Conservation (phyloP, 2,797 vertebrate genomes). For the Alfaro cultratus region DNA sequence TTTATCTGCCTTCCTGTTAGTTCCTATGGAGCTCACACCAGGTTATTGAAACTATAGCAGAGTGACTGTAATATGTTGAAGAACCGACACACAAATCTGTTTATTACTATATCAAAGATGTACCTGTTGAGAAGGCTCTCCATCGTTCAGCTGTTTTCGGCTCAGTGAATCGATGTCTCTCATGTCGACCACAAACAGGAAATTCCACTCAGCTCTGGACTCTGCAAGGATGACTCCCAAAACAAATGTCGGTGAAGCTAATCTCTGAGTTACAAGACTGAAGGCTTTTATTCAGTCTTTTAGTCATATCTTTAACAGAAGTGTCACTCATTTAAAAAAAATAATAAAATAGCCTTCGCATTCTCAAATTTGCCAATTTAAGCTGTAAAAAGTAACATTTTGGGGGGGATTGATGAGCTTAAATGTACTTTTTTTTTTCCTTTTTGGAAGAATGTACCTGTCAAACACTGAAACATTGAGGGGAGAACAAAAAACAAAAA, state of each 20-base stretch:
- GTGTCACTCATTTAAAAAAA: neutral
- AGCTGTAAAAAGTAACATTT: neutral
- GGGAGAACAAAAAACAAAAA: slow-evolving; percentile 37
- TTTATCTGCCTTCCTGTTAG: neutral
- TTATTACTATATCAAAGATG: neutral
- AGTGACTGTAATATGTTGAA: neutral
- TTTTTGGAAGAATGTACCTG: slow-evolving; percentile 18
- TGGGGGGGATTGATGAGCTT: neutral
- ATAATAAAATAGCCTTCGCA: neutral
- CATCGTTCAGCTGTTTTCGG: neutral
- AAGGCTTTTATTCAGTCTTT: neutral
- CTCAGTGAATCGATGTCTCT: neutral
- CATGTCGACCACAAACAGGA: neutral
- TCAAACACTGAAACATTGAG: slow-evolving; percentile 14
- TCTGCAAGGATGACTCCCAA: neutral
- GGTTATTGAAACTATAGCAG: neutral
- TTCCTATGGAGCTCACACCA: neutral
- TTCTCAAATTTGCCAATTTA: neutral
- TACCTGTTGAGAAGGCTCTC: neutral
- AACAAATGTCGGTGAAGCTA: neutral
- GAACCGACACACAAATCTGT: neutral
- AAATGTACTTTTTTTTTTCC: neutral
- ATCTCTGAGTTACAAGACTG: neutral
- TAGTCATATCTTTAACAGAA: neutral
- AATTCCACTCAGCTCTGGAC: neutral